Percentiles rank a stretch among this genome's conserved stretches.
Evolutionary conservation across 2,888 invertebrate species (phyloP).

Genomic region (Tetragonula carbonaria): DNA sequence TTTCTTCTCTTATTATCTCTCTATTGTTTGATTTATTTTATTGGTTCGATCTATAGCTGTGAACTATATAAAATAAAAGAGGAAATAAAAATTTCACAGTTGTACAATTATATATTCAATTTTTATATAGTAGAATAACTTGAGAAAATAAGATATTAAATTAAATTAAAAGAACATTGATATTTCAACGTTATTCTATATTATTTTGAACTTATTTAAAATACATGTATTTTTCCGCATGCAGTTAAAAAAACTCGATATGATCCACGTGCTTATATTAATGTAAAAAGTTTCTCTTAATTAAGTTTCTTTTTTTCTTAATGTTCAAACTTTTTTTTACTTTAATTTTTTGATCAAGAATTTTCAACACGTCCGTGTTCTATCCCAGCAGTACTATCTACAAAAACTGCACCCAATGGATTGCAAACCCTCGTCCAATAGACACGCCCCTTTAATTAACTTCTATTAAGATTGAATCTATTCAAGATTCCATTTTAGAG

Average conservation of each 20-base stretch:
- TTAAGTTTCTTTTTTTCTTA: neutral
- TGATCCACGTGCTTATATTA: neutral
- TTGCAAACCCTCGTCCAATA: neutral
- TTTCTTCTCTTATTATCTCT: neutral
- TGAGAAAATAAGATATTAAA: too few species aligned
- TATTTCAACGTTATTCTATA: neutral
- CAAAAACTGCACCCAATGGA: neutral
- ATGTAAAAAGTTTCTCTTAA: neutral
- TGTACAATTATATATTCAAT: too few species aligned
- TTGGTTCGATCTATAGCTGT: too few species aligned
- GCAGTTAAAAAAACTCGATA: neutral
- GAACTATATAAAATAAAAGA: too few species aligned
- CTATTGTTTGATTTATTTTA: too few species aligned
- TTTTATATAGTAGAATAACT: too few species aligned
- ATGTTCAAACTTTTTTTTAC: neutral
- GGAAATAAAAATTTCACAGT: too few species aligned
- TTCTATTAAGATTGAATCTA: neutral
- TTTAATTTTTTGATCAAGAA: neutral
- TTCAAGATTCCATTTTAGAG: too few species aligned
- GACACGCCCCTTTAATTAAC: neutral
- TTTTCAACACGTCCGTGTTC: neutral
- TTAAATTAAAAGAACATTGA: too few species aligned
- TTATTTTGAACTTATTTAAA: neutral
- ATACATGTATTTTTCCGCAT: neutral
- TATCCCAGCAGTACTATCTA: neutral